A percentile compares a stretch with the other conserved stretches of the same genome.
These are phyloP conservation scores for Catharus ustulatus DNA, from an alignment of 2,797 vertebrate species.

Conservation along the genomic window DNA sequence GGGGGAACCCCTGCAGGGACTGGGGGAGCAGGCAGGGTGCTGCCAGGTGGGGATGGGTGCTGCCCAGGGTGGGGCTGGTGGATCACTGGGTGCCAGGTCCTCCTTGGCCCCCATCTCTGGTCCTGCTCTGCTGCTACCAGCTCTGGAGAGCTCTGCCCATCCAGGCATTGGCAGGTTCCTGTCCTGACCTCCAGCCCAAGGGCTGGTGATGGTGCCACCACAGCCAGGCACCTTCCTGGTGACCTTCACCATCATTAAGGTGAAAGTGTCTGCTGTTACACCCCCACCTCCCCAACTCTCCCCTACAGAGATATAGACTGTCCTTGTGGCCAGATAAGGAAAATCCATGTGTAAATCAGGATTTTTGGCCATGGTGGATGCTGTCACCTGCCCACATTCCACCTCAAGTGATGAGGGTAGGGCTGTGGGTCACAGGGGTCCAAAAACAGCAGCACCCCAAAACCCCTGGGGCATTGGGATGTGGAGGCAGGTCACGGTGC, in stretches of 20 bases:
- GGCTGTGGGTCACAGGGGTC: not conserved
- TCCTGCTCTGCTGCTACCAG: not conserved
- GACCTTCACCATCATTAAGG: not conserved
- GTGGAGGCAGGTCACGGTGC: not conserved
- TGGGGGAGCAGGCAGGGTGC: not conserved
- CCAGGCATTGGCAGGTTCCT: not conserved
- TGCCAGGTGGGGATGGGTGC: not conserved
- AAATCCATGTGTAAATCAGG: not conserved
- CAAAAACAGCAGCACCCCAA: not conserved
- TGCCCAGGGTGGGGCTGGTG: not conserved
- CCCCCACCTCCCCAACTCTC: rapidly evolving
- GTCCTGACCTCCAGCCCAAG: not conserved
- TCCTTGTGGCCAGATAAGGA: not conserved
- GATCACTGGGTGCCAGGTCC: not conserved
- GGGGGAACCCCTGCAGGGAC: rapidly evolving
- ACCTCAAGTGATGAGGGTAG: not conserved
- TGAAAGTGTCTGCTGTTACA: not conserved
- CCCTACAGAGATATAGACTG: not conserved
- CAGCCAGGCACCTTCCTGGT: not conserved
- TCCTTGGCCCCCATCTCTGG: rapidly evolving
- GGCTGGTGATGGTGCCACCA: rapidly evolving
- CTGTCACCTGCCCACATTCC: not conserved
- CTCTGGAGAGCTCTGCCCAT: not conserved
- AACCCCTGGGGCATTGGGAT: not conserved
- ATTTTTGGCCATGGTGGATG: not conserved